These are phyloP conservation scores for Todiramphus saurophagus DNA, from an alignment of 2,113 vertebrate genomes.

Conservation along the genomic window DNA sequence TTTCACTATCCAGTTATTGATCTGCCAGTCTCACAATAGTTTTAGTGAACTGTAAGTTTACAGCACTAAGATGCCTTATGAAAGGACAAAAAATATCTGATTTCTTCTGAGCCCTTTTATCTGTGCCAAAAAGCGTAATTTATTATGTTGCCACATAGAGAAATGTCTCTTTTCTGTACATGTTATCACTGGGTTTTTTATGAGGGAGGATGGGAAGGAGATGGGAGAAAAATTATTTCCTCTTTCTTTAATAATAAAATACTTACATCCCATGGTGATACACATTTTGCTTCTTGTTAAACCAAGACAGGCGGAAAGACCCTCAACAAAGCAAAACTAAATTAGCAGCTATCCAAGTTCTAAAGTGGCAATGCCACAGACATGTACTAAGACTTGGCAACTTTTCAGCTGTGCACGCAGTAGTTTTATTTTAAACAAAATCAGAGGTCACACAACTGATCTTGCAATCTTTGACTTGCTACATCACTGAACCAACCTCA, in stretches of 20 bases:
- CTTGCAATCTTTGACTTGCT: background rate
- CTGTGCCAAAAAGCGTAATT: background rate
- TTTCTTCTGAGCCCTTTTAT: background rate
- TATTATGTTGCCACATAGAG: background rate
- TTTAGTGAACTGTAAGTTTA: background rate
- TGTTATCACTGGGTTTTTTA: background rate
- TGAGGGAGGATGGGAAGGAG: background rate
- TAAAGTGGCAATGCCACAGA: background rate
- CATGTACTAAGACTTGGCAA: background rate
- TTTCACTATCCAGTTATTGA: constrained; percentile 3
- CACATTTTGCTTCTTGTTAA: background rate
- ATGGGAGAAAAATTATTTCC: background rate
- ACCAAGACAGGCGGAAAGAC: background rate
- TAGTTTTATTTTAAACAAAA: background rate
- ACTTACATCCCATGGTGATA: background rate
- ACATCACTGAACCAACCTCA: background rate
- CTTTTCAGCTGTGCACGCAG: background rate
- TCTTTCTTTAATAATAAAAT: background rate
- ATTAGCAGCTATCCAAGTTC: background rate
- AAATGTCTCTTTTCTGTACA: background rate
- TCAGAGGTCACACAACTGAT: background rate
- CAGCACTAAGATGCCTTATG: background rate
- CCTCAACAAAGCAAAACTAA: background rate
- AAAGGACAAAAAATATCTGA: background rate
- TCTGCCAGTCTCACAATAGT: background rate